Conservation (phyloP, 1,140 invertebrate genomes). For the Philopotamus ludificatus region DNA sequence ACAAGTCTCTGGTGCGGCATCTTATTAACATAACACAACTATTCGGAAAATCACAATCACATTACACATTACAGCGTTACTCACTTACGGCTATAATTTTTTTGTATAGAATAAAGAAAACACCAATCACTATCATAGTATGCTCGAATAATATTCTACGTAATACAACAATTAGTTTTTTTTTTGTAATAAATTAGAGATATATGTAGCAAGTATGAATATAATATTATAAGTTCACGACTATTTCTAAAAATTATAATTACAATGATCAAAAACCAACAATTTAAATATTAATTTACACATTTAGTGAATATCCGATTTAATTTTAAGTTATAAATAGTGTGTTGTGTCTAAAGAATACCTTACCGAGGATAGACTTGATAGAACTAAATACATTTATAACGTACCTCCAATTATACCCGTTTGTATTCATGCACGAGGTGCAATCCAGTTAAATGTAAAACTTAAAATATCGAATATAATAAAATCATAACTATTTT, state of each 20-base stretch:
- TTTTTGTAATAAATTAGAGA: neutral
- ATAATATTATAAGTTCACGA: neutral
- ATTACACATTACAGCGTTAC: slow-evolving; percentile 18
- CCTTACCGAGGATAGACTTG: slow-evolving; percentile 29
- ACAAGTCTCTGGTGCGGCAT: slow-evolving; percentile 38
- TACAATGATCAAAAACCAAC: no score
- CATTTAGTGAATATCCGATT: no score
- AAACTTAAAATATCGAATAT: slow-evolving; percentile 36
- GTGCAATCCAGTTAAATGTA: slow-evolving; percentile 33
- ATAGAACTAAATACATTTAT: slow-evolving; percentile 30
- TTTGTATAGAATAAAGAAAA: neutral
- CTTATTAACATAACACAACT: slow-evolving; percentile 32
- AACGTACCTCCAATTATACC: slow-evolving; percentile 40
- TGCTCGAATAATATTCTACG: neutral
- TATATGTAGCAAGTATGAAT: neutral
- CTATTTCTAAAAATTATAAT: neutral
- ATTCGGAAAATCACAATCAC: slow-evolving; percentile 12
- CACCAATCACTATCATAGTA: neutral
- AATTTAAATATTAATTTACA: no score
- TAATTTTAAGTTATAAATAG: no score
- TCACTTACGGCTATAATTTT: slow-evolving; percentile 17
- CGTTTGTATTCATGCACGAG: slow-evolving; percentile 36
- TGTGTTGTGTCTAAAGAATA: slow-evolving; percentile 26
- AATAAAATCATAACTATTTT: slow-evolving; percentile 31
- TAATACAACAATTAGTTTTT: neutral